A percentile compares a stretch with the other conserved stretches of the same genome.
Conservation (phyloP, 30 jellyfish, hydroid and myxozoan genomes). For the Pelagia noctiluca region DNA sequence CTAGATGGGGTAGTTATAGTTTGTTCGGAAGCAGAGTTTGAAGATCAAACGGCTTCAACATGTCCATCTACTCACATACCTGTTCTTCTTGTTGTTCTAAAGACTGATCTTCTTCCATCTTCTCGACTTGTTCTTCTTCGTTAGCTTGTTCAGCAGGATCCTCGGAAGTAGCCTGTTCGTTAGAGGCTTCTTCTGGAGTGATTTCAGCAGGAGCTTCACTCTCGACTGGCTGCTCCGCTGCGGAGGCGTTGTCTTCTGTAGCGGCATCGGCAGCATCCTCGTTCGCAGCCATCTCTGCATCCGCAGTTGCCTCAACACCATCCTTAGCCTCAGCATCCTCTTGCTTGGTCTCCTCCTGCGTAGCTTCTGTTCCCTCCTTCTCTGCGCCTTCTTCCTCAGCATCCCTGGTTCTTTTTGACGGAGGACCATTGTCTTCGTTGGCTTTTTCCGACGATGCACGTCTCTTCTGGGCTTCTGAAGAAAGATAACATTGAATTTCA, state of each 20-base stretch:
- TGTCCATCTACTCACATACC: not conserved
- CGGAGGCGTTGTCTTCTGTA: slow-evolving; percentile 35
- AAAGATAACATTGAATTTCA: not conserved
- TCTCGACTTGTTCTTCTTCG: slow-evolving; percentile 24
- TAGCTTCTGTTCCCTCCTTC: slow-evolving; percentile 10
- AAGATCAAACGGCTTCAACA: too few species aligned
- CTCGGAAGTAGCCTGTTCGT: not conserved
- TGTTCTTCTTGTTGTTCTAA: slow-evolving; percentile 11
- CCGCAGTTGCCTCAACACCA: slow-evolving; percentile 27
- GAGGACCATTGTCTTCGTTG: slow-evolving; percentile 42
- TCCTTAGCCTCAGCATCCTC: slow-evolving; percentile 26
- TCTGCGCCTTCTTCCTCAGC: slow-evolving; percentile 31
- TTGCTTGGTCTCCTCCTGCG: not conserved
- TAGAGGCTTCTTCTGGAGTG: not conserved
- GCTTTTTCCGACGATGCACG: slow-evolving; percentile 52
- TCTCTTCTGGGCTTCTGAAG: slow-evolving; percentile 40
- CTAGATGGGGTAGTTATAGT: too few species aligned
- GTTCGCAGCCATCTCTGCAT: slow-evolving; percentile 20
- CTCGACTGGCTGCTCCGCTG: not conserved
- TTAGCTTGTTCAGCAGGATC: not conserved
- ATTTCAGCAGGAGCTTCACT: not conserved
- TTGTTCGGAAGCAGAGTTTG: too few species aligned
- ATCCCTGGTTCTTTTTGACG: not conserved
- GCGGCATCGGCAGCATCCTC: slow-evolving; percentile 59
- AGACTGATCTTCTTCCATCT: slow-evolving; percentile 43